Percentiles rank a stretch among this genome's conserved stretches.
Conservation (phyloP, 2,888 invertebrate genomes). For the Doris montereyensis region DNA sequence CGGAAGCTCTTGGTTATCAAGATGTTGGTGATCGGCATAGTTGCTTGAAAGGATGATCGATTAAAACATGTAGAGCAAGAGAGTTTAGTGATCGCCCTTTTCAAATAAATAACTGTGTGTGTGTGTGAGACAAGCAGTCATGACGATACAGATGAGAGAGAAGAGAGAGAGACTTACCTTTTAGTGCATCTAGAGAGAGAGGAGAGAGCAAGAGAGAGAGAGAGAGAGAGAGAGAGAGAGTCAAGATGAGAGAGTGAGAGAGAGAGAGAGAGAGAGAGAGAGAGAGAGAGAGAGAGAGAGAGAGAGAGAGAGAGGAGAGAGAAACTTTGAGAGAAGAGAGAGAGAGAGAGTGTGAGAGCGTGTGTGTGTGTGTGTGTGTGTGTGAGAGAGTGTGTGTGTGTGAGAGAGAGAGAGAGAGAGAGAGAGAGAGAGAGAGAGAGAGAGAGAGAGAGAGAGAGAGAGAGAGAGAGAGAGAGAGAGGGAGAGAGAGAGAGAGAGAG, state of each 20-base stretch:
- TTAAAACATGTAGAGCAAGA: too few relatives aligned
- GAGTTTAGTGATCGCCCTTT: too few relatives aligned
- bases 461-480: constrained; percentile 24
- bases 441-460: constrained; percentile 31
- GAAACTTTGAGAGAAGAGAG: background rate
- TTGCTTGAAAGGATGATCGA: too few relatives aligned
- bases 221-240: background rate
- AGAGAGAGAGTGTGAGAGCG: too few relatives aligned
- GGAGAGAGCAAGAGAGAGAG: background rate
- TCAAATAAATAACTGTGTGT: too few relatives aligned
- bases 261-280: constrained; percentile 31
- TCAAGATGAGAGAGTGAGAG: background rate
- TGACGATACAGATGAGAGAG: too few relatives aligned
- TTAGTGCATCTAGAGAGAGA: background rate
- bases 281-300: constrained; percentile 28
- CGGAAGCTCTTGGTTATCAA: constrained; percentile 61
- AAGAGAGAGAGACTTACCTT: too few relatives aligned
- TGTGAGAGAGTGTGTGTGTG: background rate
- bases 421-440: constrained; percentile 31
- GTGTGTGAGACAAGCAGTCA: too few relatives aligned
- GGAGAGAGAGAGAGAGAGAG: background rate
- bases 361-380: too few relatives aligned
- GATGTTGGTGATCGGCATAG: too few relatives aligned
- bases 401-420: background rate
- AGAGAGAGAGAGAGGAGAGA: constrained; percentile 6